phyloP scores from a whole-genome alignment of 2,113 vertebrate genomes.

The Laticauda colubrina region DNA sequence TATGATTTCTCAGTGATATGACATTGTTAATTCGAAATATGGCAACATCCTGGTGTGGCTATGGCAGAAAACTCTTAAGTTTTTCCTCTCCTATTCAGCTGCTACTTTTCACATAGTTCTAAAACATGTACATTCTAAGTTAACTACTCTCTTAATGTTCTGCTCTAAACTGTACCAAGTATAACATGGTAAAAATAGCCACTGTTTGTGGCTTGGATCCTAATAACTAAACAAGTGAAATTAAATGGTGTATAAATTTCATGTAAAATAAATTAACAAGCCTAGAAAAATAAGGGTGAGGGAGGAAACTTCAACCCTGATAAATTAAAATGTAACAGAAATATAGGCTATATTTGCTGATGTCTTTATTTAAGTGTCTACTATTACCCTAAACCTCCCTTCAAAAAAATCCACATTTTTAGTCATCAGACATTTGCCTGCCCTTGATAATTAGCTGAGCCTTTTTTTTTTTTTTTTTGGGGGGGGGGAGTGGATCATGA shows the following conservation, averaged over 20 bases:
- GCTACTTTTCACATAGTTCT: background rate
- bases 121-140: background rate
- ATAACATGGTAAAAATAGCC: background rate
- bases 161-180: background rate
- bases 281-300: background rate
- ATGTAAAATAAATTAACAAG: background rate
- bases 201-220: background rate
- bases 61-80: background rate
- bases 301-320: background rate
- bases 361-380: background rate
- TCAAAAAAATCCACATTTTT: background rate
- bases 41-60: background rate
- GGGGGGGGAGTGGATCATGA: background rate
- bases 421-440: background rate
- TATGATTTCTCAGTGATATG: background rate
- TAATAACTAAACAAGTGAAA: background rate
- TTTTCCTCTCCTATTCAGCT: background rate
- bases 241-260: background rate
- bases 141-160: background rate
- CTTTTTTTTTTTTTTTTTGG: no score
- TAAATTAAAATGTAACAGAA: background rate
- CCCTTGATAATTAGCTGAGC: background rate
- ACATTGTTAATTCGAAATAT: background rate
- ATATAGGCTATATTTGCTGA: background rate
- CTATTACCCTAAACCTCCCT: background rate